A percentile compares a stretch with the other conserved stretches of the same genome.
Evolutionary conservation across 2,797 vertebrate genomes (phyloP).

Genomic region (Crocodylus rhombifer): DNA sequence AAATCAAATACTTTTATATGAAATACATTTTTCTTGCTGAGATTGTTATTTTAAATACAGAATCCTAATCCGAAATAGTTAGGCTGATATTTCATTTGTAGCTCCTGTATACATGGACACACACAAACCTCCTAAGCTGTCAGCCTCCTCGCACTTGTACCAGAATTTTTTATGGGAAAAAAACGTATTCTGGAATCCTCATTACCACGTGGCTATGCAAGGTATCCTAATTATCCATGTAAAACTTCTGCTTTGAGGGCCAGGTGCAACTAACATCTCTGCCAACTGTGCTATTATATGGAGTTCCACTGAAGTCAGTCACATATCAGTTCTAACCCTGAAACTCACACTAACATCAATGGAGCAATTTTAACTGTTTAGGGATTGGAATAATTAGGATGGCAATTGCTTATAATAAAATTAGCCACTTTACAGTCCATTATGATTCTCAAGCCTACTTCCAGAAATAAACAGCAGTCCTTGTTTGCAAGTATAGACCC

Average conservation of each 20-base stretch:
- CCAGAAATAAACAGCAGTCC: accelerated
- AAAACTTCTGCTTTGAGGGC: accelerated
- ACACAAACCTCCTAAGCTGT: not conserved
- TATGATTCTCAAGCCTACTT: not conserved
- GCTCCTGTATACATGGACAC: not conserved
- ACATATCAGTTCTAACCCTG: accelerated
- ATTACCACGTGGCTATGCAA: accelerated
- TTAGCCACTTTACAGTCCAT: too few relatives aligned
- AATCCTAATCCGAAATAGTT: not conserved
- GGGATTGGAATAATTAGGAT: not conserved
- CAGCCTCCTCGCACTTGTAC: not conserved
- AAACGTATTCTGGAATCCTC: not conserved
- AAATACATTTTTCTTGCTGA: not conserved
- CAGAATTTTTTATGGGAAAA: not conserved
- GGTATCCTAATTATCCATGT: accelerated
- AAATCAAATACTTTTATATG: not conserved
- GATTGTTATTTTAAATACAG: not conserved
- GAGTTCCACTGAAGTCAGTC: not conserved
- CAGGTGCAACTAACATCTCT: not conserved
- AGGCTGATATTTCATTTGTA: not conserved
- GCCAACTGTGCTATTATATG: not conserved
- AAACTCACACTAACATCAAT: accelerated
- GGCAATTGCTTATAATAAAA: not conserved
- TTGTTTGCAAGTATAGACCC: not conserved
- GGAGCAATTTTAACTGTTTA: accelerated